Percentiles rank a stretch among this genome's conserved stretches.
These are phyloP conservation scores for Mycalesis mineus DNA, from an alignment of 2,888 invertebrate genomes.

Conservation along the genomic window DNA sequence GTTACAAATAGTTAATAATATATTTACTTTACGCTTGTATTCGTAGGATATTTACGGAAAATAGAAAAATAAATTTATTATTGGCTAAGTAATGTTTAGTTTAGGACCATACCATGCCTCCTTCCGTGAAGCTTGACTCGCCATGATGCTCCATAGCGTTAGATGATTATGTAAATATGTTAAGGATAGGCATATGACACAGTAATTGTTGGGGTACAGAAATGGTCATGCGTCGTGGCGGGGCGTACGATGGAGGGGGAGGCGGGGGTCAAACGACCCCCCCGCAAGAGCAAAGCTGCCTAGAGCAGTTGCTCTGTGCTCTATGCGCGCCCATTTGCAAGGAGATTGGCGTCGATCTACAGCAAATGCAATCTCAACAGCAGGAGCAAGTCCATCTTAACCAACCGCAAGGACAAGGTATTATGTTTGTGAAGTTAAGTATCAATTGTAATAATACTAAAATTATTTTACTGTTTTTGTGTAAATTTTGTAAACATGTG, in stretches of 20 bases:
- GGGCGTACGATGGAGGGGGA: slow-evolving; percentile 56
- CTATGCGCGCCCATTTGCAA: slow-evolving; percentile 73
- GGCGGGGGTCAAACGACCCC: slow-evolving; percentile 38
- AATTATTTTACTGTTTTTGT: neutral
- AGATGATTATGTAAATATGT: neutral
- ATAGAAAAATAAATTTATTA: too few species aligned
- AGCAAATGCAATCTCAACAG: slow-evolving; percentile 49
- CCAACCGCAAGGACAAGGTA: slow-evolving; percentile 44
- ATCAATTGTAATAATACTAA: too few species aligned
- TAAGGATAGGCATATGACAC: slow-evolving; percentile 1
- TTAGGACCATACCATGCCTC: too few species aligned
- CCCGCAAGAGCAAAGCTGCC: slow-evolving; percentile 53
- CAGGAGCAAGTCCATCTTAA: slow-evolving; percentile 64
- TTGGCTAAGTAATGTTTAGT: too few species aligned
- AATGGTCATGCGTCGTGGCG: slow-evolving; percentile 61
- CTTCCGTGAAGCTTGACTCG: too few species aligned
- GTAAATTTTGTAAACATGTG: neutral
- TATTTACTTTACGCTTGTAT: too few species aligned
- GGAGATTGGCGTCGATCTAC: slow-evolving; percentile 67
- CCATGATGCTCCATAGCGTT: too few species aligned
- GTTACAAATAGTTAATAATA: too few species aligned
- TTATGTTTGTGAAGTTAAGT: slow-evolving; percentile 11
- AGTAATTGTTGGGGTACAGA: slow-evolving; percentile 42
- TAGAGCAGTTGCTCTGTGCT: slow-evolving; percentile 68
- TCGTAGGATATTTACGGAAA: too few species aligned